These are phyloP conservation scores for Drosophila kohkoa DNA, from an alignment of 1,140 invertebrate species.

Conservation along the genomic window DNA sequence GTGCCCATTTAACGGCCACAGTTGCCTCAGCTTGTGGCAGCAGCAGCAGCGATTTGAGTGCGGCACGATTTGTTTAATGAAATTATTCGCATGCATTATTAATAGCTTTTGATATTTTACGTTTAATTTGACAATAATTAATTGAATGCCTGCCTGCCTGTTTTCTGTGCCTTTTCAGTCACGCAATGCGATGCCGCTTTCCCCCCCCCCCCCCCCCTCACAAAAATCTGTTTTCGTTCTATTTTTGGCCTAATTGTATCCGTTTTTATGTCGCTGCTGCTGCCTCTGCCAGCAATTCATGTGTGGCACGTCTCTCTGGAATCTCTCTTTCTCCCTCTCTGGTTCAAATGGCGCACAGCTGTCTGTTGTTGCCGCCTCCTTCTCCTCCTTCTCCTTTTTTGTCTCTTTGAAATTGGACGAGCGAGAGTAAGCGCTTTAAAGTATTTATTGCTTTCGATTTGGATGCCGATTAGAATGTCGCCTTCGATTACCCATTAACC, in stretches of 20 bases:
- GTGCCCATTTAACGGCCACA: conserved; percentile 21
- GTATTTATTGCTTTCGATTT: conserved; percentile 42
- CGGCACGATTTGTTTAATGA: conserved; percentile 47
- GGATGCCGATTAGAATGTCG: conserved; percentile 18
- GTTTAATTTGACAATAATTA: conserved; percentile 76
- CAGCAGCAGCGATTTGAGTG: background rate
- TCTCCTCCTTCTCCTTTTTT: no score
- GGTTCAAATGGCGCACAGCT: background rate
- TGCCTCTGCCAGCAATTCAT: background rate
- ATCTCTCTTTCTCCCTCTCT: background rate
- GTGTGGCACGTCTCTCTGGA: background rate
- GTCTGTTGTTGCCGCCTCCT: no score
- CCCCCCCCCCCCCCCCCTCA: no score
- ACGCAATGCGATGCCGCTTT: conserved; percentile 5
- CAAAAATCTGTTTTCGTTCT: conserved; percentile 23
- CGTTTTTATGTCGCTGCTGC: background rate
- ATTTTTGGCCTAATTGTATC: conserved; percentile 32
- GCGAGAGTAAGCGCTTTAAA: background rate
- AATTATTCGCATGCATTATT: conserved; percentile 55
- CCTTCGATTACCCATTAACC: conserved; percentile 16
- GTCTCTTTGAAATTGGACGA: no score
- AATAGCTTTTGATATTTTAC: conserved; percentile 66
- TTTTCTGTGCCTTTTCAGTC: conserved; percentile 4
- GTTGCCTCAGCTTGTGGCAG: background rate
- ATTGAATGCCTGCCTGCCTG: conserved; percentile 51